Conservation (phyloP, 2,888 invertebrate genomes). For the Scaptomyza parva region DNA sequence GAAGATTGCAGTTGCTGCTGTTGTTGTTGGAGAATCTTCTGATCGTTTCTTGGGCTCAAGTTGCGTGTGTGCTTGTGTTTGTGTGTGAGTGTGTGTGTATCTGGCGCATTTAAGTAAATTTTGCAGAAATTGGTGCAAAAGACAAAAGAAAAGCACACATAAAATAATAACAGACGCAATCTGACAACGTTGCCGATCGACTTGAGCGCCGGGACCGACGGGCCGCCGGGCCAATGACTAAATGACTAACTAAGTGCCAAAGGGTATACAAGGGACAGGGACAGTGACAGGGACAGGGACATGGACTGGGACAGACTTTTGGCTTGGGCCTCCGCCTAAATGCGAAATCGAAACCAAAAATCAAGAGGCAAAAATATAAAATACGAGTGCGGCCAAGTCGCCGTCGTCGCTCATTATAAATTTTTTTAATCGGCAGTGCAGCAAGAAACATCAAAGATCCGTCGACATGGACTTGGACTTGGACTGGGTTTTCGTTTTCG, state of each 20-base stretch:
- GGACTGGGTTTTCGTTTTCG: conserved; percentile 6
- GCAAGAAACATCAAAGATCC: conserved; percentile 77
- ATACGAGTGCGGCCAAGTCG: conserved; percentile 67
- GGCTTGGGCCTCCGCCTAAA: conserved; percentile 42
- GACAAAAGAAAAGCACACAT: conserved; percentile 79
- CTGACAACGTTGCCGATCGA: conserved; percentile 50
- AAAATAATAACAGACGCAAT: conserved; percentile 80
- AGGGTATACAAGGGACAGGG: conserved; percentile 35
- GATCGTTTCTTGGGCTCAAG: conserved; percentile 9
- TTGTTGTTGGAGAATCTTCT: not conserved
- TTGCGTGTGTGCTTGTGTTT: conserved; percentile 30
- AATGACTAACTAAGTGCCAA: conserved; percentile 80
- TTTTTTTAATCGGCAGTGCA: conserved; percentile 75
- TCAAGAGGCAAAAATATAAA: conserved; percentile 74
- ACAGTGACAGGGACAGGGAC: not conserved
- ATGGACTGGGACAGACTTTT: conserved; percentile 15
- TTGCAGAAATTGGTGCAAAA: conserved; percentile 80
- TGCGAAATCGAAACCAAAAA: conserved; percentile 77
- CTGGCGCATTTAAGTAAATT: conserved; percentile 75
- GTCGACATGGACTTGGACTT: conserved; percentile 54
- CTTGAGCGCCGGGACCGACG: conserved; percentile 35
- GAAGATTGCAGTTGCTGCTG: conserved; percentile 26
- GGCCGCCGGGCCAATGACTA: conserved; percentile 73
- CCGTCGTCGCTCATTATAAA: conserved; percentile 72
- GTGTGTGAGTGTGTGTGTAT: conserved; percentile 54